phyloP scores from a whole-genome alignment of 2,888 invertebrate genomes.

The Tenthredo distinguenda region DNA sequence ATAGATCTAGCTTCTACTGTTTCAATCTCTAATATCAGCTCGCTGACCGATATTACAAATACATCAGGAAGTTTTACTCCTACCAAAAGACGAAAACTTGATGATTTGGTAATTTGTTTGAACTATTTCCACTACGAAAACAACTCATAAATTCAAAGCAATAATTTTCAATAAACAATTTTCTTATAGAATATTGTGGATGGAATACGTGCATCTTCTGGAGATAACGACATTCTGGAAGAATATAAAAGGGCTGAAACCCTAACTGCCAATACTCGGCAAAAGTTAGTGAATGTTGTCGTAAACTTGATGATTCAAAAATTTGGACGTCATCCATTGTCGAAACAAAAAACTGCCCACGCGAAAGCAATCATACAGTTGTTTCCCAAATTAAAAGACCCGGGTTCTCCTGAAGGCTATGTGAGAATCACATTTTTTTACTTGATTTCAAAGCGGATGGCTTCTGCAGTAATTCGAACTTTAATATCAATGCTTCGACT shows the following conservation, averaged over 20 bases:
- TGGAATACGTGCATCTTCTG: background rate
- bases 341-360: conserved; percentile 49
- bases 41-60: background rate
- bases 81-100: background rate
- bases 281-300: conserved; percentile 53
- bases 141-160: background rate
- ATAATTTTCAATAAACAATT: background rate
- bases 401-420: conserved; percentile 47
- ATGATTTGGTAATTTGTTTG: conserved; percentile 16
- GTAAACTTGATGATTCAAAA: conserved; percentile 52
- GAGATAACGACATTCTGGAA: conserved; percentile 14
- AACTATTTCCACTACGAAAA: background rate
- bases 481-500: background rate
- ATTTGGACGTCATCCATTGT: conserved; percentile 51
- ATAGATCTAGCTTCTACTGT: background rate
- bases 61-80: conserved; percentile 1
- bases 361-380: conserved; percentile 40
- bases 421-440: conserved; percentile 34
- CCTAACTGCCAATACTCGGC: conserved; percentile 36
- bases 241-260: conserved; percentile 40
- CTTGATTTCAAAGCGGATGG: background rate
- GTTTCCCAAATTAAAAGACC: conserved; percentile 52
- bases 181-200: conserved; percentile 11
- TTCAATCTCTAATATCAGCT: background rate
- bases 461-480: background rate